phyloP scores from a whole-genome alignment of 2,888 invertebrate genomes.

The Spisula solida region DNA sequence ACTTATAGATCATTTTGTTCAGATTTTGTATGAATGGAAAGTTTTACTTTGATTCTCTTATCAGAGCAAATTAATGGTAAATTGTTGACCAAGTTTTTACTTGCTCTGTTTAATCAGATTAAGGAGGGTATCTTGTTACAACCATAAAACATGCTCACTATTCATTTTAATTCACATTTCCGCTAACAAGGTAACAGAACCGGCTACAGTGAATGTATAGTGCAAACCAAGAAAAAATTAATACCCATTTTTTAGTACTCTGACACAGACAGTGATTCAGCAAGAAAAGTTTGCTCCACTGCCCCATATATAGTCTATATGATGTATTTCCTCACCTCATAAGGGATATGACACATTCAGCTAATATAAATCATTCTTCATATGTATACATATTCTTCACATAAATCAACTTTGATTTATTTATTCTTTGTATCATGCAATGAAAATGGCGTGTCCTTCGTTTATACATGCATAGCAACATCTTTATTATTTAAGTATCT shows the following conservation, averaged over 20 bases:
- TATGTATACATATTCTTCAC: too few species aligned
- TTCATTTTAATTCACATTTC: not conserved
- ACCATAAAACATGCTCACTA: not conserved
- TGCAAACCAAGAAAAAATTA: not conserved
- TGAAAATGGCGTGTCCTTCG: too few species aligned
- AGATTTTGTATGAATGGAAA: not conserved
- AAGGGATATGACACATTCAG: not conserved
- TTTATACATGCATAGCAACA: too few species aligned
- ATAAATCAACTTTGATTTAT: too few species aligned
- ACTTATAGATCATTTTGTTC: not conserved
- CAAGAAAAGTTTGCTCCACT: not conserved
- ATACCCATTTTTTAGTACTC: not conserved
- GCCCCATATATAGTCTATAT: not conserved
- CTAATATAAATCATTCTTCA: not conserved
- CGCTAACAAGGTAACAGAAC: not conserved
- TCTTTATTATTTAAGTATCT: too few species aligned
- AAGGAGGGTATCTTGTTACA: not conserved
- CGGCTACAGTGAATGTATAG: not conserved
- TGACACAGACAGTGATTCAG: not conserved
- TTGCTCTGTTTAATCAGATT: slow-evolving; percentile 1
- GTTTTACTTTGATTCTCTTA: not conserved
- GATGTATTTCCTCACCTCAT: not conserved
- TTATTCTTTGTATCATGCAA: too few species aligned
- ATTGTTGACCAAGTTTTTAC: not conserved
- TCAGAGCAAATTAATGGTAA: not conserved